These are phyloP conservation scores for Pachydiplax longipennis DNA, from an alignment of 2,888 invertebrate genomes.

Conservation along the genomic window DNA sequence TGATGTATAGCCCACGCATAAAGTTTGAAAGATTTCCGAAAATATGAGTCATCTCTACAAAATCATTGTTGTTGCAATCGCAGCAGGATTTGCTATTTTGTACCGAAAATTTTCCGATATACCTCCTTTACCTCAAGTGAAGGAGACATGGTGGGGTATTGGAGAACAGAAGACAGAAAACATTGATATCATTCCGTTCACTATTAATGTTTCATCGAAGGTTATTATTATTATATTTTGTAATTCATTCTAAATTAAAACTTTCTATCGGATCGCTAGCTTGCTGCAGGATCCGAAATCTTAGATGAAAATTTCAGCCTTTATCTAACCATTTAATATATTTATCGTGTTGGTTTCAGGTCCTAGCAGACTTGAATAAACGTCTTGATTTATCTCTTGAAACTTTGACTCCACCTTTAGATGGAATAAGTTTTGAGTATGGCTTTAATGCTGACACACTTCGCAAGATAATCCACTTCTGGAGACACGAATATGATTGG, in stretches of 20 bases:
- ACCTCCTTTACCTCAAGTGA: constrained; percentile 14
- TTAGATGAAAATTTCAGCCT: neutral
- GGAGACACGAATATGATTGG: constrained; percentile 80
- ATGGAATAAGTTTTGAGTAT: constrained; percentile 74
- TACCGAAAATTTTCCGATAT: constrained; percentile 46
- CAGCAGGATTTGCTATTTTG: neutral
- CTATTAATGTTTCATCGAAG: constrained; percentile 28
- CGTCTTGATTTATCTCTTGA: constrained; percentile 68
- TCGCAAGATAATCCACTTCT: constrained; percentile 74
- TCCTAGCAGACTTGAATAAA: constrained; percentile 67
- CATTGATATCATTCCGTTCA: constrained; percentile 12
- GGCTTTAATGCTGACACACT: constrained; percentile 80
- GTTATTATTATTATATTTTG: neutral
- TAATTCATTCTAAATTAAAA: neutral
- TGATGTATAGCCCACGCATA: too few relatives aligned
- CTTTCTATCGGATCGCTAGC: neutral
- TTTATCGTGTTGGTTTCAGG: too few relatives aligned
- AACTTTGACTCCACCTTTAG: constrained; percentile 56
- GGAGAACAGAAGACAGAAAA: constrained; percentile 15
- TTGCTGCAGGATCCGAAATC: neutral
- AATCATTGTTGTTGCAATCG: neutral
- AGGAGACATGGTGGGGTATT: constrained; percentile 38
- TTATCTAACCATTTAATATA: too few relatives aligned
- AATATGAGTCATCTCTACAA: neutral
- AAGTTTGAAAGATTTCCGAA: too few relatives aligned